Conservation (phyloP, 2,888 invertebrate genomes). For the Allacma fusca region DNA sequence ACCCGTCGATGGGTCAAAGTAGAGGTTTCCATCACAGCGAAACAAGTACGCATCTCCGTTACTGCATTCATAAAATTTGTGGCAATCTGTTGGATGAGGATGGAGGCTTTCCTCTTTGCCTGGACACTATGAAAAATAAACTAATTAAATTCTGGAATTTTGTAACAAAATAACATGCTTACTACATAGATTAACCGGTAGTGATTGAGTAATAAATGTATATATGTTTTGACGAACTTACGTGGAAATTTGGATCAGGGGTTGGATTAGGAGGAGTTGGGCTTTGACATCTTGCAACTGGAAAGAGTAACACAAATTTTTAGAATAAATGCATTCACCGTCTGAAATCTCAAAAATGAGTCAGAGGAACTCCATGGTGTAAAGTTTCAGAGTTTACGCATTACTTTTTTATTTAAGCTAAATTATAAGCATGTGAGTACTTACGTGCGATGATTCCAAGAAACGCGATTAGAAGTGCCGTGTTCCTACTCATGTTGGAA, state of each 20-base stretch:
- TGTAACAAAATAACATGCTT: too few relatives aligned
- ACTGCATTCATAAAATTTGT: constrained; percentile 56
- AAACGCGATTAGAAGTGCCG: too few relatives aligned
- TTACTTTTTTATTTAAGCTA: too few relatives aligned
- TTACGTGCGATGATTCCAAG: too few relatives aligned
- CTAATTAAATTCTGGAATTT: not conserved
- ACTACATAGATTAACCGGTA: not conserved
- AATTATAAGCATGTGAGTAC: too few relatives aligned
- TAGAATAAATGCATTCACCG: too few relatives aligned
- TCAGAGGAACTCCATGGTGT: not conserved
- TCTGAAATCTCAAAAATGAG: too few relatives aligned
- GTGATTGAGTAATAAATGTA: not conserved
- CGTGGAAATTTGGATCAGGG: too few relatives aligned
- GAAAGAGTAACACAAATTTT: not conserved
- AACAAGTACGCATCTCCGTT: constrained; percentile 48
- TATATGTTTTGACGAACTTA: not conserved
- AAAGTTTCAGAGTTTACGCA: not conserved
- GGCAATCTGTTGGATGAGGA: constrained; percentile 51
- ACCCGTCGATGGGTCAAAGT: constrained; percentile 50
- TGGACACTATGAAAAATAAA: constrained; percentile 4
- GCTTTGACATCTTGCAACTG: not conserved
- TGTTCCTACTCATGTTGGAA: too few relatives aligned
- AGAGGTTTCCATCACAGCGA: constrained; percentile 49
- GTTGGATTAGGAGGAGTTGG: too few relatives aligned
- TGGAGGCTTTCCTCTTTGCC: constrained; percentile 1